These are phyloP conservation scores for Drosophila lacertosa DNA, from an alignment of 1,140 invertebrate species.

Conservation along the genomic window DNA sequence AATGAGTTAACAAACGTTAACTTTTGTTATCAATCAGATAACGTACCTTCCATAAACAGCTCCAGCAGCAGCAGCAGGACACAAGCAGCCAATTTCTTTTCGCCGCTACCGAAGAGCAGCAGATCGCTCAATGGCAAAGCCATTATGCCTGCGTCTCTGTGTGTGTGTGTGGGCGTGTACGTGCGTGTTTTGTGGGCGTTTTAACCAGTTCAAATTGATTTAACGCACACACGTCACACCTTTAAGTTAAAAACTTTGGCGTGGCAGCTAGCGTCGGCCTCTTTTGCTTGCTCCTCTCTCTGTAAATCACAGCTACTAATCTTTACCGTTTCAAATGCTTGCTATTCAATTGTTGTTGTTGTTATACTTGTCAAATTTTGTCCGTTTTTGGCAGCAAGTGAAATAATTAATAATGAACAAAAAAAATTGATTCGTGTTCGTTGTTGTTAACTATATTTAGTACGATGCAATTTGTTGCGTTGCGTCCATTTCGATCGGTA, in stretches of 20 bases:
- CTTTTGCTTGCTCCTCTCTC: conserved; percentile 17
- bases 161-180: conserved; percentile 5
- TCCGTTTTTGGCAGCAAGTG: conserved; percentile 48
- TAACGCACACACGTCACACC: conserved; percentile 51
- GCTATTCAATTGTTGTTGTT: conserved; percentile 34
- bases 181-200: conserved; percentile 46
- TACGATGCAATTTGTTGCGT: conserved; percentile 4
- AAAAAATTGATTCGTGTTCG: background rate
- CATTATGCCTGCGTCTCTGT: conserved; percentile 43
- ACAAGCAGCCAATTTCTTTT: conserved; percentile 77
- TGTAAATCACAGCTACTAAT: conserved; percentile 43
- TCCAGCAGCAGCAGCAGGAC: conserved; percentile 74
- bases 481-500: conserved; percentile 46
- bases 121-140: conserved; percentile 73
- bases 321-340: conserved; percentile 43
- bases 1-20: conserved; percentile 4
- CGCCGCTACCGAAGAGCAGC: conserved; percentile 65
- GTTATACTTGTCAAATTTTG: conserved; percentile 39
- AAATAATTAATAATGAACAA: background rate
- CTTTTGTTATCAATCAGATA: background rate
- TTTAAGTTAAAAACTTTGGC: conserved; percentile 36
- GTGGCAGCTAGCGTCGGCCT: conserved; percentile 51
- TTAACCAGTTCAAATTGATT: conserved; percentile 41
- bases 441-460: background rate
- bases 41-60: conserved; percentile 78